Conservation (phyloP, 2,113 vertebrate genomes). For the Paraplagusia blochii region DNA sequence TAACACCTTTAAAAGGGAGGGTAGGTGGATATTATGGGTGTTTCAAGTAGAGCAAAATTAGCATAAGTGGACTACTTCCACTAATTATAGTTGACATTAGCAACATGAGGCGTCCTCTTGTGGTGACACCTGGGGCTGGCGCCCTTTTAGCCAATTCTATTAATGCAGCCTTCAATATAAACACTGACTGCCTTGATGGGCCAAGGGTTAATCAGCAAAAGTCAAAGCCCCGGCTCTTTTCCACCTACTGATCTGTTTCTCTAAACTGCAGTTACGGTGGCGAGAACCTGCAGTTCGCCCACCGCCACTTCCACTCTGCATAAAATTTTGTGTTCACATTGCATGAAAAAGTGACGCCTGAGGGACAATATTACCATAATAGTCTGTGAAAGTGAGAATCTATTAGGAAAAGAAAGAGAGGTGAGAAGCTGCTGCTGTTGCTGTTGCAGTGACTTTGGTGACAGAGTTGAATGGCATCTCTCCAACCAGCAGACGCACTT, state of each 20-base stretch:
- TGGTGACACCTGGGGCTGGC: no score
- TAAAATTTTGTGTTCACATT: slow-evolving; percentile 40
- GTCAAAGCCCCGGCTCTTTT: slow-evolving; percentile 39
- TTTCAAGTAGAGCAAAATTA: no score
- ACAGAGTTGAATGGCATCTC: slow-evolving; percentile 33
- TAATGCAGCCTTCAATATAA: not conserved
- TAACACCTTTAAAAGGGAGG: no score
- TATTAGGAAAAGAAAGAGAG: slow-evolving; percentile 23
- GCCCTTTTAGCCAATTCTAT: no score
- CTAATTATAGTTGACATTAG: no score
- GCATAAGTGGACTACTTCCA: no score
- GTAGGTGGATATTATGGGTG: no score
- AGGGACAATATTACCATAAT: slow-evolving; percentile 31
- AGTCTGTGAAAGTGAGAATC: slow-evolving; percentile 34
- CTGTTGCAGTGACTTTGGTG: slow-evolving; percentile 33
- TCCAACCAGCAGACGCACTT: slow-evolving; percentile 27
- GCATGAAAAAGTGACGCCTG: slow-evolving; percentile 30
- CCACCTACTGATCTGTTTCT: slow-evolving; percentile 41
- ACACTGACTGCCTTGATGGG: no score
- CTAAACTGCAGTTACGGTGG: slow-evolving; percentile 19
- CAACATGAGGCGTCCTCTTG: no score
- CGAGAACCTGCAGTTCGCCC: slow-evolving; percentile 21
- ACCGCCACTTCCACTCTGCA: slow-evolving; percentile 29
- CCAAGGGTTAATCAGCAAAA: slow-evolving; percentile 44
- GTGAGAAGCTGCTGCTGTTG: slow-evolving; percentile 28